Conservation (phyloP, 2,113 vertebrate genomes). For the Salvelinus alpinus region DNA sequence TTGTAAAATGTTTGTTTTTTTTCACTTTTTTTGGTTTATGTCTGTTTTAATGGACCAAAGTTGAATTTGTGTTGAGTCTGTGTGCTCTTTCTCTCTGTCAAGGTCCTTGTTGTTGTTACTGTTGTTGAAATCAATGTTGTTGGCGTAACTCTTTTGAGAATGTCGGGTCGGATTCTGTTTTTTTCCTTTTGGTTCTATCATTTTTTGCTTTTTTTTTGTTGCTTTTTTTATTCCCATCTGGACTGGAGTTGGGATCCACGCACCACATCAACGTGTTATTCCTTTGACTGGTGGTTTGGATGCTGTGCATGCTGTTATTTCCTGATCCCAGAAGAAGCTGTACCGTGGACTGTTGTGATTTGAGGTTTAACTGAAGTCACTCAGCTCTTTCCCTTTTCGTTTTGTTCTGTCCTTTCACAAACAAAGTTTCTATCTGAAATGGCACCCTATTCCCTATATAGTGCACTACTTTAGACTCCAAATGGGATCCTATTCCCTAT, state of each 20-base stretch:
- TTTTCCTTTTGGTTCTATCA: too few relatives aligned
- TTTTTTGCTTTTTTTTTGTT: constrained; percentile 30
- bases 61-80: constrained; percentile 76
- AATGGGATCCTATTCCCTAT: too few relatives aligned
- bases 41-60: constrained; percentile 99
- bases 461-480: too few relatives aligned
- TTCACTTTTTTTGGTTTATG: constrained; percentile 42
- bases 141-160: constrained; percentile 79
- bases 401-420: constrained; percentile 56
- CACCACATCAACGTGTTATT: constrained; percentile 73
- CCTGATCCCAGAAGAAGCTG: constrained; percentile 61
- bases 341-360: constrained; percentile 71
- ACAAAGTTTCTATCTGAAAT: too few relatives aligned
- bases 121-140: constrained; percentile 75
- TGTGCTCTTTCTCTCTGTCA: constrained; percentile 69
- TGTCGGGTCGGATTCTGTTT: constrained; percentile 74
- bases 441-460: too few relatives aligned
- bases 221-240: constrained; percentile 50
- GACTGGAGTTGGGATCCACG: constrained; percentile 69
- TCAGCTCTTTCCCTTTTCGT: constrained; percentile 69
- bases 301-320: constrained; percentile 85
- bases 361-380: constrained; percentile 72
- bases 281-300: constrained; percentile 76
- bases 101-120: constrained; percentile 59
- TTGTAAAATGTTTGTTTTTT: constrained; percentile 81